Evolutionary conservation across 2,113 vertebrate genomes (phyloP).

Genomic region (Notothenia rossii): DNA sequence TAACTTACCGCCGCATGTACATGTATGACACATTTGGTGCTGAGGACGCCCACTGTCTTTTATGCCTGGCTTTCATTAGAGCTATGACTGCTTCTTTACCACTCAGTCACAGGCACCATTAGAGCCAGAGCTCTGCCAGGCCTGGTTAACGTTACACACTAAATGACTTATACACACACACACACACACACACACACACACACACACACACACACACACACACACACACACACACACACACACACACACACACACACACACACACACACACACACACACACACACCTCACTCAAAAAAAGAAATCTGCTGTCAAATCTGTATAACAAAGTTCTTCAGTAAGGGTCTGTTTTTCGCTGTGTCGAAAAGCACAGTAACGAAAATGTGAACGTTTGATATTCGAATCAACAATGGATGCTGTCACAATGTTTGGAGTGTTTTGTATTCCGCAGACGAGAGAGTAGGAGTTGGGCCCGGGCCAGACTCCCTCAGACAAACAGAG

Average conservation of each 20-base stretch:
- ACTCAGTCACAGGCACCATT: constrained; percentile 13
- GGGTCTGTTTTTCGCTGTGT: not conserved
- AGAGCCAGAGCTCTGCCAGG: constrained; percentile 7
- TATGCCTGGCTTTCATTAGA: constrained; percentile 38
- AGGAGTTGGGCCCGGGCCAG: constrained; percentile 44
- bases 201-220: not conserved
- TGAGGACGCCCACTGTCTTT: not conserved
- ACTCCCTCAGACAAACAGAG: constrained; percentile 57
- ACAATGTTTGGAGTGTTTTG: constrained; percentile 45
- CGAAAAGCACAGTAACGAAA: constrained; percentile 22
- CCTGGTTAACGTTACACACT: constrained; percentile 22
- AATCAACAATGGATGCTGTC: constrained; percentile 18
- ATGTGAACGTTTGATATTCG: constrained; percentile 34
- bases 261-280: constrained; percentile 15
- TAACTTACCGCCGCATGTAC: not conserved
- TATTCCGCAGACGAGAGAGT: constrained; percentile 21
- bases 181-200: not conserved
- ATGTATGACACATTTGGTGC: constrained; percentile 1
- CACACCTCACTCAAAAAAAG: not conserved
- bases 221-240: constrained; percentile 22
- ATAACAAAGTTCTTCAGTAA: not conserved
- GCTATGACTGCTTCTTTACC: constrained; percentile 24
- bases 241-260: constrained; percentile 19
- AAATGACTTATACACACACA: constrained; percentile 12
- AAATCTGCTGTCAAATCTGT: constrained; percentile 6